A percentile compares a stretch with the other conserved stretches of the same genome.
phyloP scores from a whole-genome alignment of 2,113 vertebrate species.

The Engystomops pustulosus region DNA sequence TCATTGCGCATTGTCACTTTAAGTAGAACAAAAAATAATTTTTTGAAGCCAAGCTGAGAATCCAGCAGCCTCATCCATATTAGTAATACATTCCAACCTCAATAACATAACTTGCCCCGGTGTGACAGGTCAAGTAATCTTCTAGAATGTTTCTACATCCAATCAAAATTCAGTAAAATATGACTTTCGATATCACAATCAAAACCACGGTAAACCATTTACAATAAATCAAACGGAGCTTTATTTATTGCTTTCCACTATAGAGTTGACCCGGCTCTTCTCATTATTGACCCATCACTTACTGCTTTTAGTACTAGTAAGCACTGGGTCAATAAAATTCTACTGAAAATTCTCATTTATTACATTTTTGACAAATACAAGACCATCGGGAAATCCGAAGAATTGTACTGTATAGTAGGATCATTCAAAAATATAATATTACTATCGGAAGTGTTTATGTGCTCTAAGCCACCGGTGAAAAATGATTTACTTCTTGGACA shows the following conservation, averaged over 20 bases:
- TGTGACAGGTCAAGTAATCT: neutral
- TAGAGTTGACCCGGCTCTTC: neutral
- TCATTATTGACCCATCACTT: neutral
- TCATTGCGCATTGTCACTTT: conserved; percentile 10
- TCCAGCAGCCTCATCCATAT: neutral
- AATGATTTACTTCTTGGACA: neutral
- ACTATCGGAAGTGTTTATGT: neutral
- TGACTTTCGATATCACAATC: neutral
- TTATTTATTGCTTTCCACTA: neutral
- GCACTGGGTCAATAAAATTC: neutral
- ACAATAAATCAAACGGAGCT: neutral
- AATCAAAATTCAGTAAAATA: neutral
- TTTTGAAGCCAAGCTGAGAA: neutral
- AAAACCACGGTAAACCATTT: neutral
- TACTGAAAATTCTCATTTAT: neutral
- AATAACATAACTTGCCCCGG: neutral
- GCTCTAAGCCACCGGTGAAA: neutral
- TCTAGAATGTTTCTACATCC: neutral
- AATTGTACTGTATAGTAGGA: neutral
- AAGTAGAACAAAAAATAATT: conserved; percentile 17
- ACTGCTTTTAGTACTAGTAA: neutral
- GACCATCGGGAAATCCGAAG: neutral
- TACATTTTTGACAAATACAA: neutral
- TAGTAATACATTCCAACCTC: neutral
- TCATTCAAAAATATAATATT: neutral